phyloP scores from a whole-genome alignment of 2,797 vertebrate species.

The Gorsachius magnificus region DNA sequence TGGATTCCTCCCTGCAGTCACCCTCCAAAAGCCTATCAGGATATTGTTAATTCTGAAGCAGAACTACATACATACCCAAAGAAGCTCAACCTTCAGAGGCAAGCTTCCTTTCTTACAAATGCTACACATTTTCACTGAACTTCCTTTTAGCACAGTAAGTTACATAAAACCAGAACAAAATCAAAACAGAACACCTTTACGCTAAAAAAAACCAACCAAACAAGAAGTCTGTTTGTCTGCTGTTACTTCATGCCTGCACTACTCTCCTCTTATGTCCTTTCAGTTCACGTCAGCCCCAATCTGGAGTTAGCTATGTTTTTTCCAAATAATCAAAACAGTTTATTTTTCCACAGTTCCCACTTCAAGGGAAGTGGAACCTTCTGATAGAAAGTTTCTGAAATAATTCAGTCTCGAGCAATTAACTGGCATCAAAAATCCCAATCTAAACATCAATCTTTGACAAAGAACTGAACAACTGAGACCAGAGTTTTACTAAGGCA shows the following conservation, averaged over 20 bases:
- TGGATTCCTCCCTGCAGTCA: background rate
- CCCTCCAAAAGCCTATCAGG: background rate
- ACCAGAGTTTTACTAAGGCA: background rate
- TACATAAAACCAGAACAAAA: background rate
- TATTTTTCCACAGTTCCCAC: background rate
- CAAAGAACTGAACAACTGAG: background rate
- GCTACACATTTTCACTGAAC: background rate
- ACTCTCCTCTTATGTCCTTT: background rate
- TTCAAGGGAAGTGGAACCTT: background rate
- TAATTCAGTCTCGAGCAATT: background rate
- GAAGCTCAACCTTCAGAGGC: background rate
- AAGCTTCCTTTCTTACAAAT: background rate
- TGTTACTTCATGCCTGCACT: background rate
- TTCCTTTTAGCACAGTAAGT: background rate
- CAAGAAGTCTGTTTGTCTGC: background rate
- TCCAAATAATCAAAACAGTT: background rate
- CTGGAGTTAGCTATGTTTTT: background rate
- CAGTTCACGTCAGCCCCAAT: background rate
- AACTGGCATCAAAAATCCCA: background rate
- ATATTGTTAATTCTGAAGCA: background rate
- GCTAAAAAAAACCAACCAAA: background rate
- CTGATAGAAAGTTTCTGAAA: background rate
- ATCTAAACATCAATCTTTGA: background rate
- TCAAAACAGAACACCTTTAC: background rate
- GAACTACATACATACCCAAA: background rate